Evolutionary conservation across 2,888 invertebrate species (phyloP).

Genomic region (Trissoscelio sp.): DNA sequence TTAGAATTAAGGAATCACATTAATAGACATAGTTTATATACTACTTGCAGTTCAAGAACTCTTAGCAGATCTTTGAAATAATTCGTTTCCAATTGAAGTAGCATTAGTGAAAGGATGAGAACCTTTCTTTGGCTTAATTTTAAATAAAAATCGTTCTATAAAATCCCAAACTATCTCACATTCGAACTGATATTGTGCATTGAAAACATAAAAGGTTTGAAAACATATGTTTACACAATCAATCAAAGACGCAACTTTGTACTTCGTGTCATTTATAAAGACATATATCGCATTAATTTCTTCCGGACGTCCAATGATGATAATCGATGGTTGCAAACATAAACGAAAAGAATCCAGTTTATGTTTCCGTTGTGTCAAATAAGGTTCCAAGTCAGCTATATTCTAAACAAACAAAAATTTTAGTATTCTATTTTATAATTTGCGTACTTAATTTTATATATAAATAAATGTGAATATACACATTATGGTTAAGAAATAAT

Average conservation of each 20-base stretch:
- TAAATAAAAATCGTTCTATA: conserved; percentile 25
- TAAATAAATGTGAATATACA: too few relatives aligned
- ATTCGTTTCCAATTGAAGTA: conserved; percentile 10
- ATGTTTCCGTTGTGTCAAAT: neutral
- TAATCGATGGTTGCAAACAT: conserved; percentile 7
- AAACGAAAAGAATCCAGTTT: conserved; percentile 1
- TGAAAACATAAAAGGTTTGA: conserved; percentile 18
- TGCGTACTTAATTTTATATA: too few relatives aligned
- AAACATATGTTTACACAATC: conserved; percentile 14
- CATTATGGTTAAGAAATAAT: too few relatives aligned
- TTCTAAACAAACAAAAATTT: neutral
- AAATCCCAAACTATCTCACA: conserved; percentile 29
- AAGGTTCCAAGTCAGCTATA: conserved; percentile 21
- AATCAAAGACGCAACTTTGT: neutral
- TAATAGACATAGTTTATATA: too few relatives aligned
- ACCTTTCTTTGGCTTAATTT: neutral
- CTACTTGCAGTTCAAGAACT: too few relatives aligned
- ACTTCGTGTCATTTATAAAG: conserved; percentile 13
- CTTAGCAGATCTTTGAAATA: too few relatives aligned
- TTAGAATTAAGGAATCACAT: too few relatives aligned
- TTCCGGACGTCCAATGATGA: conserved; percentile 5
- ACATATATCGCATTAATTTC: conserved; percentile 1
- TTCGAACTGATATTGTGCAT: conserved; percentile 15
- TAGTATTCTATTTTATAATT: too few relatives aligned
- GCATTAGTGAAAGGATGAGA: conserved; percentile 2